Evolutionary conservation across 2,113 vertebrate genomes (phyloP).

Genomic region (Stictonetta naevosa): DNA sequence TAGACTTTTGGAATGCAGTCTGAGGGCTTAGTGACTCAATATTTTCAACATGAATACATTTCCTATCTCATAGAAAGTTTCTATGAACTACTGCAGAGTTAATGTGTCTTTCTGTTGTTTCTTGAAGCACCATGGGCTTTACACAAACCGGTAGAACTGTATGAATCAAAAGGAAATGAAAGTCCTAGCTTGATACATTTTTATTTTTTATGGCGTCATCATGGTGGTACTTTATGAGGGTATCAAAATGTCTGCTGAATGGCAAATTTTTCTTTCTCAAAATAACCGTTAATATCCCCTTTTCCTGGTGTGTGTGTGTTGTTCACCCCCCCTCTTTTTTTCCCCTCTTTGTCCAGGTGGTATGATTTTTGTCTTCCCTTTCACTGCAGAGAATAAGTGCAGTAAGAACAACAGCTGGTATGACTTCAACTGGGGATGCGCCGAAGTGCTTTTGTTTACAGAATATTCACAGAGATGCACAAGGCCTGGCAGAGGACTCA

Average conservation of each 20-base stretch:
- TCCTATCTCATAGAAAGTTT: slow-evolving; percentile 76
- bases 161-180: slow-evolving; percentile 54
- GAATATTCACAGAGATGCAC: slow-evolving; percentile 35
- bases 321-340: background rate
- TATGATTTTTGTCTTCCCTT: background rate
- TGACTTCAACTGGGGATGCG: slow-evolving; percentile 23
- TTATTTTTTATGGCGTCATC: slow-evolving; percentile 39
- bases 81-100: slow-evolving; percentile 73
- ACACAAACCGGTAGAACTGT: slow-evolving; percentile 61
- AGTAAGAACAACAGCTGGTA: slow-evolving; percentile 51
- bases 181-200: slow-evolving; percentile 2
- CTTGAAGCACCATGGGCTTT: slow-evolving; percentile 59
- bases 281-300: slow-evolving; percentile 30
- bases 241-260: slow-evolving; percentile 27
- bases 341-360: background rate
- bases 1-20: slow-evolving; percentile 85
- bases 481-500: slow-evolving; percentile 26
- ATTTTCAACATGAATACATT: slow-evolving; percentile 82
- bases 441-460: slow-evolving; percentile 59
- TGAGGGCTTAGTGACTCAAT: slow-evolving; percentile 81
- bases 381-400: background rate
- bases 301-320: background rate
- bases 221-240: background rate
- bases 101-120: slow-evolving; percentile 73
- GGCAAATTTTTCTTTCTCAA: slow-evolving; percentile 17